A percentile compares a stretch with the other conserved stretches of the same genome.
These are phyloP conservation scores for Mactra quadrangularis DNA, from an alignment of 1,140 invertebrate genomes.

Conservation along the genomic window DNA sequence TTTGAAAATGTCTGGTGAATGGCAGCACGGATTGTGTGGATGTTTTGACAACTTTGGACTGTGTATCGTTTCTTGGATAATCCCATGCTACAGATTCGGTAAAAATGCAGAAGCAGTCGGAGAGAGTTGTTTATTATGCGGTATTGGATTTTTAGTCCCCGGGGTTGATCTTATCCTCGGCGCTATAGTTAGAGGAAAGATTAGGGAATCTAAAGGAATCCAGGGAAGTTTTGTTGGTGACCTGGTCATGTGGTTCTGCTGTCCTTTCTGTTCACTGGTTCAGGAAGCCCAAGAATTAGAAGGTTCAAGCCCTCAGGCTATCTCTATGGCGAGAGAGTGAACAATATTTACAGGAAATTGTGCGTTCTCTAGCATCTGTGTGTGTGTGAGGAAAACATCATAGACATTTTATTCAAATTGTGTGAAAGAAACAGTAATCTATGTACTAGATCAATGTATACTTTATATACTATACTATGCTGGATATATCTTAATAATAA, in stretches of 20 bases:
- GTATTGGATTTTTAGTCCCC: conserved; percentile 73
- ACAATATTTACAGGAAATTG: no score
- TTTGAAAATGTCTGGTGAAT: conserved; percentile 74
- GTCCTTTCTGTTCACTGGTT: conserved; percentile 77
- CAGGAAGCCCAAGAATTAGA: conserved; percentile 81
- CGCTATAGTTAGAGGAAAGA: conserved; percentile 79
- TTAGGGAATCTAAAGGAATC: conserved; percentile 78
- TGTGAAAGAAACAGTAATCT: no score
- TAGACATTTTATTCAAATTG: no score
- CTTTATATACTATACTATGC: no score
- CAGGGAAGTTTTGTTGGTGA: conserved; percentile 76
- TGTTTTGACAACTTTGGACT: conserved; percentile 81
- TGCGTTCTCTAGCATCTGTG: no score
- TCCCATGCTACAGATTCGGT: conserved; percentile 81
- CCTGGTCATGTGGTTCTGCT: conserved; percentile 76
- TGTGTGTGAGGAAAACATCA: no score
- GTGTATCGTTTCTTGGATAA: conserved; percentile 80
- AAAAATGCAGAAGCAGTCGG: conserved; percentile 82
- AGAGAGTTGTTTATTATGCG: conserved; percentile 79
- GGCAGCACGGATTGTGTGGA: conserved; percentile 79
- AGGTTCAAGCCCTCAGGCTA: conserved; percentile 61
- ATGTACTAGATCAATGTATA: no score
- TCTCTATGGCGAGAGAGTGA: conserved; percentile 54
- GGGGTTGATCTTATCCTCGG: conserved; percentile 71
- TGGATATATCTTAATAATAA: no score